phyloP scores from a whole-genome alignment of 2,797 vertebrate genomes.

The Mareca strepera region DNA sequence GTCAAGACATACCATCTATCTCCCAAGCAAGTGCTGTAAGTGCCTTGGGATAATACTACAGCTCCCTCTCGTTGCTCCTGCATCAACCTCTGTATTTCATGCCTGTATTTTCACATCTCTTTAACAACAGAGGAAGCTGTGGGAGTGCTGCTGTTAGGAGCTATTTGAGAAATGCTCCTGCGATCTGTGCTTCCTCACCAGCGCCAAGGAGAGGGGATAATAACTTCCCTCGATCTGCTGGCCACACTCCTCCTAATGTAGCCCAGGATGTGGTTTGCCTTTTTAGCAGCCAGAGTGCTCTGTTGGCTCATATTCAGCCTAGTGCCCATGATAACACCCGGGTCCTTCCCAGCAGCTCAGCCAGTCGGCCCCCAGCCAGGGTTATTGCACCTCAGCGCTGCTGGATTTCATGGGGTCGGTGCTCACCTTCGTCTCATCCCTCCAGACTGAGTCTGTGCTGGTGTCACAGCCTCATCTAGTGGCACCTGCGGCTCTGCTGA shows the following conservation, averaged over 20 bases:
- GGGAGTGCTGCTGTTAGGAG: background rate
- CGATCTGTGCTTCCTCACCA: background rate
- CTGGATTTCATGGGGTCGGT: background rate
- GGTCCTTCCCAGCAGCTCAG: background rate
- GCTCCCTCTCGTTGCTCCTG: background rate
- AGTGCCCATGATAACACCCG: accelerated
- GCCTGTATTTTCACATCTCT: background rate
- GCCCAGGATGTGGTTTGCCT: slow-evolving; percentile 53
- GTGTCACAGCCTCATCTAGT: accelerated
- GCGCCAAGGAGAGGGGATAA: background rate
- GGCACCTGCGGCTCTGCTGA: background rate
- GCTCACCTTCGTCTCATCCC: background rate
- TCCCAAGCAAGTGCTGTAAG: background rate
- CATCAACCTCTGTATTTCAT: background rate
- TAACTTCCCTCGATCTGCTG: slow-evolving; percentile 3
- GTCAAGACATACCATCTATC: background rate
- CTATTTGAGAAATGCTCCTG: background rate
- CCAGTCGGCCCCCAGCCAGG: accelerated
- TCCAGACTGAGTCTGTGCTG: accelerated
- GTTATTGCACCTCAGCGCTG: background rate
- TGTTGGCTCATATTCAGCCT: slow-evolving; percentile 22
- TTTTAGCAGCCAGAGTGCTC: background rate
- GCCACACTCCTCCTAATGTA: slow-evolving; percentile 31
- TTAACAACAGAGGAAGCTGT: background rate
- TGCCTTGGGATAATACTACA: background rate